Conservation (phyloP, 92 coral and sea anemone genomes). For the Bergia puertoricense region DNA sequence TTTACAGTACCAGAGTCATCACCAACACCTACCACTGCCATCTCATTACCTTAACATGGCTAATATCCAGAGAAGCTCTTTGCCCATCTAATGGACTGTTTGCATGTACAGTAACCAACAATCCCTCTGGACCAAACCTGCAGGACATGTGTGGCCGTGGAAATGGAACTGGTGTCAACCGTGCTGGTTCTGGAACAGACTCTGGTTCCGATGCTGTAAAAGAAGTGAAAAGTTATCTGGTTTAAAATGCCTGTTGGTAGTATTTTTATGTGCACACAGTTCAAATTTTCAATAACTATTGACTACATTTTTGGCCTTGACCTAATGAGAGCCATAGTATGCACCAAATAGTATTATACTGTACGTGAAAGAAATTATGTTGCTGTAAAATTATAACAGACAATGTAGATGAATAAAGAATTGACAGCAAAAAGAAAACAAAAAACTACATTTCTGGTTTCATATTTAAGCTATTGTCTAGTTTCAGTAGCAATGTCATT, state of each 20-base stretch:
- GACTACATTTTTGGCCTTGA: too few species aligned
- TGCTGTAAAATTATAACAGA: too few species aligned
- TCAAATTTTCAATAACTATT: background rate
- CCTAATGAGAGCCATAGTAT: too few species aligned
- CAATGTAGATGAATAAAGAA: too few species aligned
- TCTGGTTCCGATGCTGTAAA: slow-evolving; percentile 3
- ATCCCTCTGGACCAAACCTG: slow-evolving; percentile 35
- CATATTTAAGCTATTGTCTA: too few species aligned
- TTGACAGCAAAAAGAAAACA: too few species aligned
- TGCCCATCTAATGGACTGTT: slow-evolving; percentile 36
- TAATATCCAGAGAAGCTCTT: slow-evolving; percentile 21
- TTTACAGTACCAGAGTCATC: too few species aligned
- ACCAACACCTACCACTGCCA: too few species aligned
- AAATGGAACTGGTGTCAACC: slow-evolving; percentile 38
- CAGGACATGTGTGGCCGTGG: slow-evolving; percentile 28
- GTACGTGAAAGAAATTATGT: too few species aligned
- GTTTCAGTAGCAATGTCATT: too few species aligned
- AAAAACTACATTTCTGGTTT: too few species aligned
- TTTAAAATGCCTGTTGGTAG: background rate
- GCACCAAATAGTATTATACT: too few species aligned
- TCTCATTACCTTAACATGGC: slow-evolving; percentile 27
- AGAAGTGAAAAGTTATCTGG: background rate
- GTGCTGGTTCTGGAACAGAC: slow-evolving; percentile 10
- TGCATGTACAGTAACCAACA: slow-evolving; percentile 26
- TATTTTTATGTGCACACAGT: background rate